These are phyloP conservation scores for Lithophane leautieri DNA, from an alignment of 2,888 invertebrate species.

Conservation along the genomic window DNA sequence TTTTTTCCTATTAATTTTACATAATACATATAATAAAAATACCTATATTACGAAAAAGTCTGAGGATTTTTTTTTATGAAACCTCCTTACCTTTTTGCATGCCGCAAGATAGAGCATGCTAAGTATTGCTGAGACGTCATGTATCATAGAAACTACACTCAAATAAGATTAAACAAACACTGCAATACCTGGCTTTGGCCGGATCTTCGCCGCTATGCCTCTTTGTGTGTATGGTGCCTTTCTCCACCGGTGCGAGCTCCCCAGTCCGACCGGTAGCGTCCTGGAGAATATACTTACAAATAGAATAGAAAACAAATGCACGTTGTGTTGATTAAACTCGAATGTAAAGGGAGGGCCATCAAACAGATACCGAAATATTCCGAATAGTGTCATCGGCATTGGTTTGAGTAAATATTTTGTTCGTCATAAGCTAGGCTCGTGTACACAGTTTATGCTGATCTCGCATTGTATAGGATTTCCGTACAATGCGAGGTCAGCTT, in stretches of 20 bases:
- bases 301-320: not conserved
- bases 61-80: not conserved
- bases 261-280: constrained; percentile 86
- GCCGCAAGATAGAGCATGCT: not conserved
- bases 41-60: not conserved
- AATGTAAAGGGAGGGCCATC: not conserved
- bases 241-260: constrained; percentile 94
- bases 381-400: not conserved
- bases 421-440: not conserved
- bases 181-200: constrained; percentile 92
- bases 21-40: too few species aligned
- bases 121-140: too few species aligned
- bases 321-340: not conserved
- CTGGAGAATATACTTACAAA: constrained; percentile 77
- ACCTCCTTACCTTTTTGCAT: not conserved
- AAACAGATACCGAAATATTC: not conserved
- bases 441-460: too few species aligned
- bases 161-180: not conserved
- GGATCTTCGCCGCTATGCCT: constrained; percentile 97
- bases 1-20: not conserved
- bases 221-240: constrained; percentile 99
- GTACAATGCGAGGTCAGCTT: too few species aligned
- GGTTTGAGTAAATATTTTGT: not conserved
- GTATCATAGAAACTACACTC: not conserved
- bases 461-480: too few species aligned